Conservation (phyloP, 2,113 vertebrate genomes). For the Tachycineta bicolor region DNA sequence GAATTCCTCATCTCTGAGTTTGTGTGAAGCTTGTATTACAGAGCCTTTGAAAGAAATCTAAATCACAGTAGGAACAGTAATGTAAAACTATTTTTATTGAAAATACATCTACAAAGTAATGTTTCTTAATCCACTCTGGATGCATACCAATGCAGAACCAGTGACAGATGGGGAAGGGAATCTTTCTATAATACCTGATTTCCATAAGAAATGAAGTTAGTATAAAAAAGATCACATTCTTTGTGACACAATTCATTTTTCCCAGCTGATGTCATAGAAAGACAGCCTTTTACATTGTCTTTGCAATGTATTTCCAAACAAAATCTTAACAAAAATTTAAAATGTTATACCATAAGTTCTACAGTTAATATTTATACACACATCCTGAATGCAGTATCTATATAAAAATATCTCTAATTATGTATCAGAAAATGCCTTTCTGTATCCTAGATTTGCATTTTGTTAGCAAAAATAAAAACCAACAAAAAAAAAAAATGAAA, state of each 20-base stretch:
- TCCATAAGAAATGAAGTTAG: constrained; percentile 78
- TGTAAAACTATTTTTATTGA: constrained; percentile 85
- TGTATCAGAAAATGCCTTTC: constrained; percentile 60
- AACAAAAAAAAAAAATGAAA: neutral
- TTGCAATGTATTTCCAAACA: constrained; percentile 70
- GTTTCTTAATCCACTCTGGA: constrained; percentile 66
- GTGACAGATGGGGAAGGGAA: constrained; percentile 40
- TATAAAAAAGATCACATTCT: constrained; percentile 68
- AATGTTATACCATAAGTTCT: constrained; percentile 72
- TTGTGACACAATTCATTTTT: constrained; percentile 63
- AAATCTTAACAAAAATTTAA: constrained; percentile 65
- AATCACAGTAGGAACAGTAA: constrained; percentile 35
- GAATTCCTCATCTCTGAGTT: neutral
- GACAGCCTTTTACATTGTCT: constrained; percentile 65
- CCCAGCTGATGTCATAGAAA: constrained; percentile 57
- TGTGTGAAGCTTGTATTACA: neutral
- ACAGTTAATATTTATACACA: constrained; percentile 79
- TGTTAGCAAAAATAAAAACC: constrained; percentile 67
- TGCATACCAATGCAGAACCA: constrained; percentile 59
- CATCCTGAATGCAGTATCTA: constrained; percentile 74
- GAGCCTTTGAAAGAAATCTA: constrained; percentile 5
- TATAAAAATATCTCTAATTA: constrained; percentile 78
- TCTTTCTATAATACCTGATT: constrained; percentile 70
- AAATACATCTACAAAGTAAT: constrained; percentile 84
- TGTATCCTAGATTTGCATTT: constrained; percentile 74